Evolutionary conservation across 1,140 invertebrate species (phyloP), one percentile per base, ranked within the genome.

Genomic region (Planococcus citri): DNA sequence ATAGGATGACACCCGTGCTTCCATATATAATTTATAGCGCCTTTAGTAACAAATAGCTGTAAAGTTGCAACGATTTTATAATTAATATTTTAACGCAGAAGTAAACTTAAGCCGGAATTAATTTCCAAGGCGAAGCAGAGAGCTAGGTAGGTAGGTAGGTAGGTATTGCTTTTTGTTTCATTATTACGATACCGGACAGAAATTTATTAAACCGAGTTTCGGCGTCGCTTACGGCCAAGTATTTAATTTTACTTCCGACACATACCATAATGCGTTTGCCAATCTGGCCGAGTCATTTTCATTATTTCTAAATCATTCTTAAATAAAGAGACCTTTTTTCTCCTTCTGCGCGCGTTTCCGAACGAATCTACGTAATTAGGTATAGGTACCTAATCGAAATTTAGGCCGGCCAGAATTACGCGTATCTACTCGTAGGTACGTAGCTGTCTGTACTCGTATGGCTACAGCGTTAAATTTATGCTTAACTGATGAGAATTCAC

Each of bases 1-100:
- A 71, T 51, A 9, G 72, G 72, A 58, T 73, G 69, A 29, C 72
- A 73, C n/a, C 64, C 67, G 58, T 73, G 68, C 21, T 71, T 73
- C 70, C 68, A 69, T 10, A 73, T 14, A 69, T 73, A 73, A 68
- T 29, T 71, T n/a, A 27, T 17, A 24, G 37, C 64, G 29, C 67
- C 70, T 41, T 69, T 64, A 10, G 64, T 73, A 12, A 38, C 69
- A 6, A 73, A 69, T 20, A 69, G 58, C 73, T 73, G 69, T 61
- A 73, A 73, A 33, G n/a, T 51, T 51, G 10, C 2, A 51, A 51
- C 41, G 41, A 51, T 51, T 51, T 51, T 20, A 20, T 51, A 51
- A 51, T 51, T 51, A 51, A 51, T 51, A 51, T 51, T 51, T 51
- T 20, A 20, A 51, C 41, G n/a, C 41, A 51, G 41, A 51, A 51